Percentiles rank a stretch among this genome's conserved stretches.
phyloP scores from a whole-genome alignment of 2,888 invertebrate genomes.

The Thyatira batis region DNA sequence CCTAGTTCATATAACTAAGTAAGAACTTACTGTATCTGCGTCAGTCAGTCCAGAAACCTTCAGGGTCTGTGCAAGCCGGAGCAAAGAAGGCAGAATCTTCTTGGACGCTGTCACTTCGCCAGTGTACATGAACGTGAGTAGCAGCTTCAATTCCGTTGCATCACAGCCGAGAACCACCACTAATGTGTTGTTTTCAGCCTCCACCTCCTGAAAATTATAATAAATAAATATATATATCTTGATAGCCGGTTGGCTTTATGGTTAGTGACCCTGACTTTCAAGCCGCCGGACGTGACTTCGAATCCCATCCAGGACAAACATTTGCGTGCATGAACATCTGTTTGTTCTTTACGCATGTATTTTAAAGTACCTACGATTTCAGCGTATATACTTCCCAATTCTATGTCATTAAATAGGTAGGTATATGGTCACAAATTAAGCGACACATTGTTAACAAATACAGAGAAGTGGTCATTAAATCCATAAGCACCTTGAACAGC shows the following conservation, averaged over 20 bases:
- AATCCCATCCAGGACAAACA: no score
- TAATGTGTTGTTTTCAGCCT: slow-evolving; percentile 86
- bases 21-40: slow-evolving; percentile 84
- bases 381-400: no score
- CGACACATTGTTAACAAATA: neutral
- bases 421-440: no score
- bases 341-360: no score
- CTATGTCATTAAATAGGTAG: no score
- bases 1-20: neutral
- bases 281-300: no score
- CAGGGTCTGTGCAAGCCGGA: slow-evolving; percentile 89
- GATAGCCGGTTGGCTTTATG: no score
- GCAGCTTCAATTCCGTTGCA: slow-evolving; percentile 86
- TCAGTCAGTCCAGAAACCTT: slow-evolving; percentile 91
- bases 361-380: no score
- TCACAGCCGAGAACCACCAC: slow-evolving; percentile 88
- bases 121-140: slow-evolving; percentile 93
- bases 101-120: slow-evolving; percentile 93
- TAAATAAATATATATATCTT: neutral
- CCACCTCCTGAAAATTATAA: slow-evolving; percentile 82
- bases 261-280: no score
- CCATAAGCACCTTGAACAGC: slow-evolving; percentile 87
- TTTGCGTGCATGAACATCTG: no score
- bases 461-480: neutral
- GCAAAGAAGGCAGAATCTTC: slow-evolving; percentile 88